Conservation (phyloP, 2,888 invertebrate species). For the Byasa hedistus region DNA sequence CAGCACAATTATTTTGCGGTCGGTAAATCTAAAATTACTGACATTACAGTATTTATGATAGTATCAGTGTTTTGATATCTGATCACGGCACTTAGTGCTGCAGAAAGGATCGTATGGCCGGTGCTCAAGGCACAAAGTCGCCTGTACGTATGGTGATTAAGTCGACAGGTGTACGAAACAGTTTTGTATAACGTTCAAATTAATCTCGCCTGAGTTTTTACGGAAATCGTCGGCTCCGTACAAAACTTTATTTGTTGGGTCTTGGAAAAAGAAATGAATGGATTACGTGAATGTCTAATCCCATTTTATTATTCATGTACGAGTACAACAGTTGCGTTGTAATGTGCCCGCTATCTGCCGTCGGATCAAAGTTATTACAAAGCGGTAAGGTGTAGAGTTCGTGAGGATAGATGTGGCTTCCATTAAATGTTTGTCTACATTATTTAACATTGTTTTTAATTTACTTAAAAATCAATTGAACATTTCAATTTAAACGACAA, state of each 20-base stretch:
- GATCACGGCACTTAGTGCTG: conserved; percentile 2
- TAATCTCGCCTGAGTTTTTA: conserved; percentile 30
- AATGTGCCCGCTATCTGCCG: conserved; percentile 55
- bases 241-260: conserved; percentile 31
- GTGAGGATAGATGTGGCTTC: conserved; percentile 37
- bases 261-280: conserved; percentile 30
- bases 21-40: conserved; percentile 29
- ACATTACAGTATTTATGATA: conserved; percentile 31
- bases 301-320: conserved; percentile 60
- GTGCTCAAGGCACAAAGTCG: conserved; percentile 8
- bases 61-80: conserved; percentile 29
- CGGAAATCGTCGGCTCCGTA: conserved; percentile 29
- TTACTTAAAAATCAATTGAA: conserved; percentile 4
- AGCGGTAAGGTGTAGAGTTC: conserved; percentile 51
- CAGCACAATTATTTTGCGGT: conserved; percentile 28
- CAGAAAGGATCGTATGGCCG: conserved; percentile 2
- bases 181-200: conserved; percentile 32
- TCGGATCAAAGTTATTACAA: conserved; percentile 59
- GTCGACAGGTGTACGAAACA: conserved; percentile 32
- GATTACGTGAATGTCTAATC: conserved; percentile 42
- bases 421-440: background rate
- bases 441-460: background rate
- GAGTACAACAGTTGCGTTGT: conserved; percentile 60
- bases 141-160: conserved; percentile 12
- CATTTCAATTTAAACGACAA: too few species aligned